phyloP scores from a whole-genome alignment of 2,888 invertebrate species.

The Trichogramma dendrolimi region DNA sequence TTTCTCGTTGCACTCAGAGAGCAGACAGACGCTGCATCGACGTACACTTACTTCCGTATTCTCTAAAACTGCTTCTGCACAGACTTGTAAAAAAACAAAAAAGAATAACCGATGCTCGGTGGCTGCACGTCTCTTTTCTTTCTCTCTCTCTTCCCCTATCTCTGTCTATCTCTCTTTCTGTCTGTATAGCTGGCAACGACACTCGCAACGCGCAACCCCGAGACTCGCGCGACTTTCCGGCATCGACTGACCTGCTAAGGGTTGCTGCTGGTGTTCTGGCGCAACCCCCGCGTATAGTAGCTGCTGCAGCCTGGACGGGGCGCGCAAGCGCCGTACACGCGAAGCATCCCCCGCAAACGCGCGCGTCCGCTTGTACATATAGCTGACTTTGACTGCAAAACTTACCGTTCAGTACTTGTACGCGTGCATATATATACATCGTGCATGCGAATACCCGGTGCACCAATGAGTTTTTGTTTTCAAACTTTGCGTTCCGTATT shows the following conservation, averaged over 20 bases:
- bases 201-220: slow-evolving; percentile 20
- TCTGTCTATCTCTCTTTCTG: not conserved
- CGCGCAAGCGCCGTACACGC: not conserved
- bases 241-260: slow-evolving; percentile 31
- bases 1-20: too few species aligned
- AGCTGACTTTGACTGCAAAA: too few species aligned
- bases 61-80: too few species aligned
- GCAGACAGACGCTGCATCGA: too few species aligned
- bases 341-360: not conserved
- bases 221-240: slow-evolving; percentile 22
- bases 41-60: too few species aligned
- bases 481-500: too few species aligned
- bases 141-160: not conserved
- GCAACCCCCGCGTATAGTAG: not conserved
- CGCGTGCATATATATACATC: too few species aligned
- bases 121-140: not conserved
- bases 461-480: too few species aligned
- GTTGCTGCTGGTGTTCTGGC: not conserved
- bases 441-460: too few species aligned
- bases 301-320: not conserved
- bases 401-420: too few species aligned
- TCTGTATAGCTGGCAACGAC: not conserved
- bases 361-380: not conserved
- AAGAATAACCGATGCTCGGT: too few species aligned
- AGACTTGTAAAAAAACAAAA: too few species aligned